phyloP scores from a whole-genome alignment of 2,113 vertebrate species.

The Triplophysa rosa region DNA sequence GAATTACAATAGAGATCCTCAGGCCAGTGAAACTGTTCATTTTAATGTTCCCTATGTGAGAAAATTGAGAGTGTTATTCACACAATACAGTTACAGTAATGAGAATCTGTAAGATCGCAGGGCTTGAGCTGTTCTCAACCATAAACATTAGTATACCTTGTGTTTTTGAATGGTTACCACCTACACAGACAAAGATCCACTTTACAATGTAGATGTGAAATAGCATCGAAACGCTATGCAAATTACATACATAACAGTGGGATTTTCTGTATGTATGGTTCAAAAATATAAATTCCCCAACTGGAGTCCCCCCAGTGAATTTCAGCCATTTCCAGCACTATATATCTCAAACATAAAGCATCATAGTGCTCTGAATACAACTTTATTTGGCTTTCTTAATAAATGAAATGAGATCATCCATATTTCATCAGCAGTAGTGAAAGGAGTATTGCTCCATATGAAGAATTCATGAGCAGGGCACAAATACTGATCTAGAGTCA shows the following conservation, averaged over 20 bases:
- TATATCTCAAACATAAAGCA: neutral
- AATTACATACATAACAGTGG: no score
- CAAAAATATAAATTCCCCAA: no score
- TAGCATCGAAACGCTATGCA: no score
- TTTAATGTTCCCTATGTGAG: neutral
- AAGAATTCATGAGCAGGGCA: constrained; percentile 11
- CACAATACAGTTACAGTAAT: neutral
- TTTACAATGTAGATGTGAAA: no score
- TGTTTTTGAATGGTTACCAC: no score
- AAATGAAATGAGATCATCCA: constrained; percentile 31
- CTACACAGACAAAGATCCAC: no score
- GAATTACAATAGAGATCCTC: constrained; percentile 52
- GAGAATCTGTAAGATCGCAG: neutral
- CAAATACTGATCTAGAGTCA: neutral
- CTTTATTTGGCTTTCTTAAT: constrained; percentile 6
- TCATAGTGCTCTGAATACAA: constrained; percentile 14
- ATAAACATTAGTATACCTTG: no score
- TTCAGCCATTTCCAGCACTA: no score
- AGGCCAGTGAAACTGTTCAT: neutral
- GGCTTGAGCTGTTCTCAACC: no score
- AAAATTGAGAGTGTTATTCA: neutral
- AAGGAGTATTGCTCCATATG: neutral
- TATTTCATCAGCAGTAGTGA: constrained; percentile 5
- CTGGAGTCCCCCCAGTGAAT: no score
- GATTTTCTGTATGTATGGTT: no score